Percentiles rank a stretch among this genome's conserved stretches.
Conservation (phyloP, 2,797 vertebrate genomes). For the Hypotaenidia philippensis region DNA sequence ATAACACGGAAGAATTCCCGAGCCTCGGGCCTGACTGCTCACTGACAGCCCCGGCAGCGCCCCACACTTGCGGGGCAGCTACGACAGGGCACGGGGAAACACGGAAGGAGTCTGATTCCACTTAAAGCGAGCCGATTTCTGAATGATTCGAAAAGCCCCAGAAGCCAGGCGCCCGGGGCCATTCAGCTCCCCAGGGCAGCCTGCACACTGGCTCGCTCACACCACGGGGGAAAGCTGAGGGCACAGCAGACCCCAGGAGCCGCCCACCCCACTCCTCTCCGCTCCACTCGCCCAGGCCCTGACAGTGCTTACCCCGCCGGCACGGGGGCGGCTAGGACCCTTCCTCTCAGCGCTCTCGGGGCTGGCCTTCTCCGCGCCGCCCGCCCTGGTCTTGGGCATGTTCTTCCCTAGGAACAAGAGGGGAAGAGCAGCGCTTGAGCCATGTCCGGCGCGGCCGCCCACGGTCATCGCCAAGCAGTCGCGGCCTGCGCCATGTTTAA, state of each 20-base stretch:
- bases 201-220: no score
- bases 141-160: rapidly evolving
- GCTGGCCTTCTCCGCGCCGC: slow-evolving; percentile 75
- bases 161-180: background rate
- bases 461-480: slow-evolving; percentile 50
- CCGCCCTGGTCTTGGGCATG: slow-evolving; percentile 79
- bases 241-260: background rate
- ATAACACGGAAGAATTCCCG: background rate
- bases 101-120: no score
- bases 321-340: slow-evolving; percentile 86
- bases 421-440: slow-evolving; percentile 54
- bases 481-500: slow-evolving; percentile 87
- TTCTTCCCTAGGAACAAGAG: slow-evolving; percentile 83
- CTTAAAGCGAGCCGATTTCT: rapidly evolving
- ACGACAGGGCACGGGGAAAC: background rate
- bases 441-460: slow-evolving; percentile 44
- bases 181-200: background rate
- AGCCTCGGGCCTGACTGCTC: background rate
- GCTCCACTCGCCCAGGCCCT: background rate
- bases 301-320: slow-evolving; percentile 88
- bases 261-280: background rate
- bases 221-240: background rate
- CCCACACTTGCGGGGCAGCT: background rate
- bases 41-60: background rate
- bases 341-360: slow-evolving; percentile 77